These are phyloP conservation scores for Agrilus planipennis DNA, from an alignment of 1,140 invertebrate species.

Conservation along the genomic window DNA sequence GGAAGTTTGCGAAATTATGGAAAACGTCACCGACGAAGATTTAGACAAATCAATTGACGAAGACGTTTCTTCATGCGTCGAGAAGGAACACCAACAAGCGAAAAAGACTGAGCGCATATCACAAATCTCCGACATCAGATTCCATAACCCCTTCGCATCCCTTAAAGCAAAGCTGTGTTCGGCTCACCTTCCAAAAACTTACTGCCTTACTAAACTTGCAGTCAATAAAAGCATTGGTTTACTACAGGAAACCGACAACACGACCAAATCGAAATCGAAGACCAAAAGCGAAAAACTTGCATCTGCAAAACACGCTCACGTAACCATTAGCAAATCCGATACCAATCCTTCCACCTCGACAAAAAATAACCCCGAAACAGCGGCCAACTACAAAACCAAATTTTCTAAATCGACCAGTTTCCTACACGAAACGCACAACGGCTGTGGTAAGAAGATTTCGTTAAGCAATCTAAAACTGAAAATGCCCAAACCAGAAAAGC, in stretches of 20 bases:
- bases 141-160: slow-evolving; percentile 28
- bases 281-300: too few species aligned
- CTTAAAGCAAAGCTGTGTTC: slow-evolving; percentile 35
- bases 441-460: slow-evolving; percentile 10
- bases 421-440: slow-evolving; percentile 19
- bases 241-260: slow-evolving; percentile 6
- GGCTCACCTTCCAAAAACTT: slow-evolving; percentile 33
- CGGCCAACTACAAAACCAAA: slow-evolving; percentile 12
- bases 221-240: slow-evolving; percentile 31
- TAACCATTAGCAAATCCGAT: neutral
- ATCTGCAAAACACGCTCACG: slow-evolving; percentile 4
- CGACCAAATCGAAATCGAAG: too few species aligned
- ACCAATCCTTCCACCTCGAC: slow-evolving; percentile 13
- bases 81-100: too few species aligned
- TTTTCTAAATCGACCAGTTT: slow-evolving; percentile 31
- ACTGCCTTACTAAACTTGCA: slow-evolving; percentile 31
- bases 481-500: slow-evolving; percentile 23
- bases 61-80: slow-evolving; percentile 8
- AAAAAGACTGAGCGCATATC: slow-evolving; percentile 31
- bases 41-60: slow-evolving; percentile 14
- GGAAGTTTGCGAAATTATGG: slow-evolving; percentile 37
- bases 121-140: slow-evolving; percentile 27
- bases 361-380: neutral
- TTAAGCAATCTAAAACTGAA: slow-evolving; percentile 27
- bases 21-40: slow-evolving; percentile 26